A percentile compares a stretch with the other conserved stretches of the same genome.
These are phyloP conservation scores for Oxyscelio sp. DNA, from an alignment of 2,888 invertebrate species.

Conservation along the genomic window DNA sequence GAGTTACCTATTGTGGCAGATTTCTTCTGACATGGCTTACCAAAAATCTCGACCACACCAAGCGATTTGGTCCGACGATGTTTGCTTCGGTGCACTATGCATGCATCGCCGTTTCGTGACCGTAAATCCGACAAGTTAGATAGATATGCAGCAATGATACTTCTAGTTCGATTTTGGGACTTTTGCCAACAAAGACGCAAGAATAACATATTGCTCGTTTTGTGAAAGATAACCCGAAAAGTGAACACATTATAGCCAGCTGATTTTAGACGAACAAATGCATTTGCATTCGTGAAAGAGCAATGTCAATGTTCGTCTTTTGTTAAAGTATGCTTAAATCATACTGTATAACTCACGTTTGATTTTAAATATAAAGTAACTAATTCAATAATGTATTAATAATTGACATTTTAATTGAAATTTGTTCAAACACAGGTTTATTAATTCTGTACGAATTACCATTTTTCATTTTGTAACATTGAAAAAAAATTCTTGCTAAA, in stretches of 20 bases:
- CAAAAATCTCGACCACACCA: constrained; percentile 61
- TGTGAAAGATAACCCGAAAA: constrained; percentile 61
- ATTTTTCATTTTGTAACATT: too few relatives aligned
- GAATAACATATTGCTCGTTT: constrained; percentile 62
- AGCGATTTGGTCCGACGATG: constrained; percentile 61
- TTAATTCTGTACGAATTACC: too few relatives aligned
- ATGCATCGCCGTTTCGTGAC: constrained; percentile 62
- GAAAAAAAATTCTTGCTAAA: too few relatives aligned
- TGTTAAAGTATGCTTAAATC: too few relatives aligned
- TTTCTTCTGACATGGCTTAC: constrained; percentile 64
- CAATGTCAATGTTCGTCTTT: constrained; percentile 26
- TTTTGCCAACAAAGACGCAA: constrained; percentile 64
- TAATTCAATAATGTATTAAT: too few relatives aligned
- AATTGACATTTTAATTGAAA: too few relatives aligned
- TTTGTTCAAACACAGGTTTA: too few relatives aligned
- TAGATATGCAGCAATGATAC: constrained; percentile 72
- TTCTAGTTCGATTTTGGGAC: constrained; percentile 72
- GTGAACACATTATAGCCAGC: constrained; percentile 38
- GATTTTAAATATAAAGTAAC: too few relatives aligned
- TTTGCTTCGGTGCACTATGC: constrained; percentile 74
- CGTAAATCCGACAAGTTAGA: constrained; percentile 74
- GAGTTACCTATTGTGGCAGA: constrained; percentile 53
- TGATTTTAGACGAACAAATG: constrained; percentile 44
- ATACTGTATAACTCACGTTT: too few relatives aligned
- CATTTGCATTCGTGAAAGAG: not conserved